Base-by-base conservation (phyloP, 1,140 invertebrate genomes). In the Battus philenor region DNA sequence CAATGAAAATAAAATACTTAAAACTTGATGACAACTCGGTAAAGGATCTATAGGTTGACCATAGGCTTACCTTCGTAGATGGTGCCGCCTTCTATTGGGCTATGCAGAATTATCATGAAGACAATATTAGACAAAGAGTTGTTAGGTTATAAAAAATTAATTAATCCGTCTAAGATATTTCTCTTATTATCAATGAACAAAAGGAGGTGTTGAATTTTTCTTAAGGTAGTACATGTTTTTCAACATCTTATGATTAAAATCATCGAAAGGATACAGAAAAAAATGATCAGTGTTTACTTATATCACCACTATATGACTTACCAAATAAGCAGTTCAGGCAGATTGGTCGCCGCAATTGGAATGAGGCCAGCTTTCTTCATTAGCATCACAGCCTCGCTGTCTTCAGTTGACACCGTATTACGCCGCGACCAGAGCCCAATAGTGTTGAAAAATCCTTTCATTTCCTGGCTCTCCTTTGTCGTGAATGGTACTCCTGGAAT, bases 351-450 rank as follows among this genome's bases (percentile, higher is more conserved):
- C 13, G 90, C 94, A 1, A 98, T 78, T 2, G 95, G 89, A 61
- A 99, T 98, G 34, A 90, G 95, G 13, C 98, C 96, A 31, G 95
- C 92, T 27, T 90, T 81, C 72, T 92, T 94, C 68, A 98, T 79
- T 10, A 90, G 68, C 10, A 78, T 62, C 1, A 98, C 90, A 18
- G 91, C 91, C 15, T 92, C 91, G 13, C 74, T 72, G 89, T 98
- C 95, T 55, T 92, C 88, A 0, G 77, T 50, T 0, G 92, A 90
- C 11, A 86, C 84, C 39, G 86, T 65, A 44, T 88, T 78, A 55
- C 86, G 86, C 8, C 93, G 85, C 1, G 83, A 74, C 7, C 89
- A 52, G 34, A 94, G 62, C 0, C 93, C 94, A 69, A 93, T 81
- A 0, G 92, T 91, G 44, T 90, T 88, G 0, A 89, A 77, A 71